phyloP scores from a whole-genome alignment of 2,797 vertebrate genomes.

The Acrossocheilus wenchowensis region DNA sequence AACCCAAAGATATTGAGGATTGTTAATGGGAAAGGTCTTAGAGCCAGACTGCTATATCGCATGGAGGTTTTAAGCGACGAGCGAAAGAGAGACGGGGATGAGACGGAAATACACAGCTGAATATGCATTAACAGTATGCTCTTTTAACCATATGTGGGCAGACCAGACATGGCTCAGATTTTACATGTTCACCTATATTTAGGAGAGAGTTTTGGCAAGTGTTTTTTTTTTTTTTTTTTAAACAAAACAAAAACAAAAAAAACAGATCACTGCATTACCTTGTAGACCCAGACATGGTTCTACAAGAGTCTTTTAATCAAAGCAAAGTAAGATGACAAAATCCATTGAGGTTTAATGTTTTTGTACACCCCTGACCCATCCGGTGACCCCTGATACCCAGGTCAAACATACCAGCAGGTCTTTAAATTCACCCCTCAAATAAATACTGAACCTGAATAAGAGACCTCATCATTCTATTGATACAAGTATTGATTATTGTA shows the following conservation, averaged over 20 bases:
- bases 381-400: slow-evolving; percentile 81
- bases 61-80: slow-evolving; percentile 44
- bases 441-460: slow-evolving; percentile 75
- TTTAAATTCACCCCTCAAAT: slow-evolving; percentile 80
- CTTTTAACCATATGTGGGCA: background rate
- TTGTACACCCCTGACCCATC: slow-evolving; percentile 74
- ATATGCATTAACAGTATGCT: background rate
- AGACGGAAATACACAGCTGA: background rate
- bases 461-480: slow-evolving; percentile 75
- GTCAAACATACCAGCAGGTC: slow-evolving; percentile 81
- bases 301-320: slow-evolving; percentile 32
- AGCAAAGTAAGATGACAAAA: slow-evolving; percentile 54
- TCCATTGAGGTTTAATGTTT: slow-evolving; percentile 76
- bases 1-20: slow-evolving; percentile 61
- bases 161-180: background rate
- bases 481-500: slow-evolving; percentile 84
- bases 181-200: background rate
- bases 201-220: background rate
- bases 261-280: background rate
- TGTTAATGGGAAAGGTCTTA: slow-evolving; percentile 57
- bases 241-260: too few relatives aligned
- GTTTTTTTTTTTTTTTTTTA: background rate
- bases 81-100: slow-evolving; percentile 33
- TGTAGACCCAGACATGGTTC: background rate
- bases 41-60: slow-evolving; percentile 55